Conservation (phyloP, 1,140 invertebrate genomes). For the Platyura marginata region DNA sequence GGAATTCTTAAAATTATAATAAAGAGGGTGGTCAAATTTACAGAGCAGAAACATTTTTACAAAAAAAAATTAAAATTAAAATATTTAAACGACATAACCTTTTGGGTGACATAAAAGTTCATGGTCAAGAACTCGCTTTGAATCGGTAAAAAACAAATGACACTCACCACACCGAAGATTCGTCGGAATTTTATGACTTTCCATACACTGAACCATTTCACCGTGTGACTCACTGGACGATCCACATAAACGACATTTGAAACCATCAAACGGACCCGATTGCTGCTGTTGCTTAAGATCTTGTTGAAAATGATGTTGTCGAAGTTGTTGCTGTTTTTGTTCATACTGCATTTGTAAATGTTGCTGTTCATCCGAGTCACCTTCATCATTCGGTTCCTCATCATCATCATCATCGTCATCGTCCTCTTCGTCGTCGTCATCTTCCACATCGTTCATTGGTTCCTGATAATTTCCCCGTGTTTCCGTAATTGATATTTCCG, state of each 20-base stretch:
- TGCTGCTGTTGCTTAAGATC: neutral
- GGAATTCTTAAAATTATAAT: too few relatives aligned
- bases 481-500: conserved; percentile 7
- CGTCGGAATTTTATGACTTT: neutral
- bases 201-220: neutral
- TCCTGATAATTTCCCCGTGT: neutral
- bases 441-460: neutral
- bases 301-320: neutral
- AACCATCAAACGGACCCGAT: neutral
- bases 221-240: neutral
- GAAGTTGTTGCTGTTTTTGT: neutral
- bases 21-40: too few relatives aligned
- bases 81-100: neutral
- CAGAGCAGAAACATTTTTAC: too few relatives aligned
- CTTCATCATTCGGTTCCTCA: neutral
- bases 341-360: neutral
- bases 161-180: conserved; percentile 4
- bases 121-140: conserved; percentile 3
- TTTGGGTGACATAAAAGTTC: conserved; percentile 4
- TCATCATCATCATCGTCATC: neutral
- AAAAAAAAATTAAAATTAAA: too few relatives aligned
- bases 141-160: conserved; percentile 2
- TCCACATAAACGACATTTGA: conserved; percentile 2
- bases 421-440: neutral
- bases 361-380: neutral